Evolutionary conservation across 2,113 vertebrate genomes (phyloP), one percentile per base, ranked within the genome.

Genomic region (Salvator merianae): DNA sequence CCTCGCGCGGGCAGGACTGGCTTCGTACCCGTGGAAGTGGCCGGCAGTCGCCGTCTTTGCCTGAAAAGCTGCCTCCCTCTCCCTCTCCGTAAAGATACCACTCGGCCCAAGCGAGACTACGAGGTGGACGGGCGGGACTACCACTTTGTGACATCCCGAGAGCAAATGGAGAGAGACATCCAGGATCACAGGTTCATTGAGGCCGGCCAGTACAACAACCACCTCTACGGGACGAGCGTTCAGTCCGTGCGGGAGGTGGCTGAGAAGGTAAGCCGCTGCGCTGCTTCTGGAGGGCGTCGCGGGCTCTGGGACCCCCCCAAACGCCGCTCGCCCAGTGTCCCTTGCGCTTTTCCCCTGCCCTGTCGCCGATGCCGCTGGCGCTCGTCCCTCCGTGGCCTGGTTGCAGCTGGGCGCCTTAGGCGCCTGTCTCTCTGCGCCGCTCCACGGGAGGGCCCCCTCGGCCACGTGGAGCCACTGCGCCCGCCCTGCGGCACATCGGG

Each of bases 161-260:
- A 99, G 84, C 98, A 99, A 93, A 99, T 99, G 99, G 99, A 99
- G 93, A 98, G 97, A 88, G 99, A 99, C 94, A 99, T 99, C 91
- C 98, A 99, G 94, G 99, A 99, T 91, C 99, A 99, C 94, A 97
- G 96, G 90, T 99, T 99, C 94, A 99, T 99, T 89, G 99, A 99
- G 96, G 99, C 99, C 74, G 99, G 99, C n/a, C 99, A 99, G 92
- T 99, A 99, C 96, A 99, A 99, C 95, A 97, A 96, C 92, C 99
- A 99, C 93, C 97, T 99, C 70, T 99, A 99, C 86, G 99, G 99
- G 76, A 99, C 99, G 90, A 99, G 98, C 59, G 99, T 99, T n/a
- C 98, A 99, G 70, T 99, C 98, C 34, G 99, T 99, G 82, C 95
- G 97, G 50, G 97, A 99, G 95, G 99, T 99, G 85, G 98, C 99